Evolutionary conservation across 2,888 invertebrate species (phyloP), one percentile per base, ranked within the genome.

Genomic region (Clivina fossor): DNA sequence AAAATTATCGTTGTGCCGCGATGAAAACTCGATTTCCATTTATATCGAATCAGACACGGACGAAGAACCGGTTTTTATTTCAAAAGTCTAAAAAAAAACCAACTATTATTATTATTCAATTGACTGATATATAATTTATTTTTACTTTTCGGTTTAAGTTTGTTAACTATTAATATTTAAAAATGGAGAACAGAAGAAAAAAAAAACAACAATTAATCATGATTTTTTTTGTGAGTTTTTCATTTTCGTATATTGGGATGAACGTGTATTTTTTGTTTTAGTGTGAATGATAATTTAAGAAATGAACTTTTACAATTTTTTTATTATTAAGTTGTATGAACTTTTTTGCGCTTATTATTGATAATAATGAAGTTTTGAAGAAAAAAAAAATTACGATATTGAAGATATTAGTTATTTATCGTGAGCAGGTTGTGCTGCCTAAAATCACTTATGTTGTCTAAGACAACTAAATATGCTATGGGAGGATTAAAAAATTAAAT

Each of bases 1-100:
- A 78, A 80, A 63, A 73, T 78, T 18, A 76, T 80, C 62, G 76
- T 79, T 61, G 74, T 79, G 56, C 80, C 82, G 69, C 80, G 80
- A 60, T 80, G 80, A 7, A 81, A 82, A 20, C 78, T 80, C 57
- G 79, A 80, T 66, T 79, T 81, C 70, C 76, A 76, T 58, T 76
- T 79, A 79, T 56, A 80, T 80, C 2, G 82, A 83, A 38, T 81
- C 80, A 47, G 82, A 81, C 56, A 84, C 84, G 18, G 85, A 85
- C 63, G 85, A 85, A 60, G 85, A 85, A 67, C 80, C 84, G 40
- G 77, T 83, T 69, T 76, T 80, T 67, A 81, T 79, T 74, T 64
- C 62, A 41, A 65, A 66, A 63, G 62, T 54, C 58, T 62, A 59
- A 54, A 50, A 56, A 41, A n/a, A n/a, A n/a, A n/a, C n/a, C n/a